A percentile compares a stretch with the other conserved stretches of the same genome.
Conservation (phyloP, 2,113 vertebrate genomes). For the Octodon degus region DNA sequence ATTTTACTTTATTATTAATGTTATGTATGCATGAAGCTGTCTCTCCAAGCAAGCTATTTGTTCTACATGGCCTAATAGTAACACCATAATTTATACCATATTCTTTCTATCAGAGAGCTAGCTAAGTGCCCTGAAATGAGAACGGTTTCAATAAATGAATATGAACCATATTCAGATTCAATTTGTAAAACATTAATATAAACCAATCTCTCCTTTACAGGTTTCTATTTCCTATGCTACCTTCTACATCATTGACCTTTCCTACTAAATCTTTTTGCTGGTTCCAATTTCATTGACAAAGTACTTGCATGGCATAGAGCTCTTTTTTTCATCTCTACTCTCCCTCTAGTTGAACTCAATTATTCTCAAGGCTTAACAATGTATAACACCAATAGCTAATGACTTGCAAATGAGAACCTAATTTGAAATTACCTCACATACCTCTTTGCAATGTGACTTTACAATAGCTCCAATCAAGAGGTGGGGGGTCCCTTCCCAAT, state of each 20-base stretch:
- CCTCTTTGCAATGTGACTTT: background rate
- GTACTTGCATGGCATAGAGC: background rate
- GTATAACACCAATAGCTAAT: conserved; percentile 29
- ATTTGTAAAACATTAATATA: conserved; percentile 43
- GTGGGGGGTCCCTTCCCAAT: background rate
- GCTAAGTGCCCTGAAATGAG: conserved; percentile 7
- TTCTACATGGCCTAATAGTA: background rate
- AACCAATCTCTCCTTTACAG: background rate
- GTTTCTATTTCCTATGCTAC: background rate
- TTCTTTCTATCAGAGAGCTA: background rate
- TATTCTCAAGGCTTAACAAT: background rate
- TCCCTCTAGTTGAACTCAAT: background rate
- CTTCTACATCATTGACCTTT: background rate
- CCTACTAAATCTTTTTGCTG: background rate
- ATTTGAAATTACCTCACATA: too few species aligned
- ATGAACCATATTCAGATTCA: conserved; percentile 22
- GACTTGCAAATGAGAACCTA: conserved; percentile 1
- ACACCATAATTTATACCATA: background rate
- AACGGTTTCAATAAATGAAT: background rate
- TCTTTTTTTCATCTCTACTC: background rate
- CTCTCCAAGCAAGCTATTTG: background rate
- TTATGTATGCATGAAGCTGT: background rate
- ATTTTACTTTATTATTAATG: conserved; percentile 14
- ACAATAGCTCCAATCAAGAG: background rate
- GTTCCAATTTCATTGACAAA: background rate